A percentile compares a stretch with the other conserved stretches of the same genome.
phyloP scores from a whole-genome alignment of 2,888 invertebrate genomes.

The Minunthozetes semirufus region DNA sequence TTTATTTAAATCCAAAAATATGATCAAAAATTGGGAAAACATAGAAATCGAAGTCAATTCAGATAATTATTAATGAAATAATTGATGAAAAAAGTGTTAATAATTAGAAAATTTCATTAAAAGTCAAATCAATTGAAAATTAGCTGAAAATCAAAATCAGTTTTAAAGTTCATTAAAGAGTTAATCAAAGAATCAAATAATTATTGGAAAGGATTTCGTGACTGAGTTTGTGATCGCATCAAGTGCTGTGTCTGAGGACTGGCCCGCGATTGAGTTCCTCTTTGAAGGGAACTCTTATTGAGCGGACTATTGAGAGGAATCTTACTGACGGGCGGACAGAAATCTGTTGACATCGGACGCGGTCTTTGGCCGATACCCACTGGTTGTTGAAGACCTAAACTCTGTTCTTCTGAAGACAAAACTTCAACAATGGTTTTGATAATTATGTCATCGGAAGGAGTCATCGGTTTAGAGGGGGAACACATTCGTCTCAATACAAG shows the following conservation, averaged over 20 bases:
- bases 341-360: slow-evolving; percentile 58
- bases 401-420: slow-evolving; percentile 64
- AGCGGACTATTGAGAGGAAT: slow-evolving; percentile 25
- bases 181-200: too few species aligned
- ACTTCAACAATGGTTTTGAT: slow-evolving; percentile 61
- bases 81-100: too few species aligned
- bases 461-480: slow-evolving; percentile 51
- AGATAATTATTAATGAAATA: too few species aligned
- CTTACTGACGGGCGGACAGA: slow-evolving; percentile 39
- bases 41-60: too few species aligned
- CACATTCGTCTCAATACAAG: slow-evolving; percentile 56
- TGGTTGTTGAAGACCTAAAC: slow-evolving; percentile 63
- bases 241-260: background rate
- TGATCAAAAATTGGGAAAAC: too few species aligned
- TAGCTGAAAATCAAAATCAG: too few species aligned
- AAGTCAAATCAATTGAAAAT: too few species aligned
- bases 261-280: background rate
- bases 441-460: slow-evolving; percentile 60
- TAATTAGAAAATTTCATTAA: too few species aligned
- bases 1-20: too few species aligned
- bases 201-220: background rate
- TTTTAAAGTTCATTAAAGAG: too few species aligned
- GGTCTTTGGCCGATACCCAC: slow-evolving; percentile 69
- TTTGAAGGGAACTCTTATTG: background rate
- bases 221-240: background rate